Conservation (phyloP, 2,797 vertebrate species). For the Hydrocynus forskahlii region DNA sequence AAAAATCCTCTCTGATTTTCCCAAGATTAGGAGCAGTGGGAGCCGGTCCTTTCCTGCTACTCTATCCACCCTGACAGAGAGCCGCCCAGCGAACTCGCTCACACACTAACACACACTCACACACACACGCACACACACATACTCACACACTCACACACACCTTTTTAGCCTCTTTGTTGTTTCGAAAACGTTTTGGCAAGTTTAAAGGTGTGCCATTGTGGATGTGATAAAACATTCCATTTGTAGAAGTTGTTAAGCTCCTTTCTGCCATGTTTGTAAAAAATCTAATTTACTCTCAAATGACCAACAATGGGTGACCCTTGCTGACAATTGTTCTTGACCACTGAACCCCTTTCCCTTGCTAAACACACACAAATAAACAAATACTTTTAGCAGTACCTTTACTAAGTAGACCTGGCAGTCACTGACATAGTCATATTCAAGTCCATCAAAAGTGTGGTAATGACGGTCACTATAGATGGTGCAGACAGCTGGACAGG, state of each 20-base stretch:
- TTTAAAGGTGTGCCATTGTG: slow-evolving; percentile 45
- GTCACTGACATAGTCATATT: slow-evolving; percentile 95
- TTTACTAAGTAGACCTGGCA: slow-evolving; percentile 95
- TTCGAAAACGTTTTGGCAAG: slow-evolving; percentile 33
- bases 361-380: slow-evolving; percentile 21
- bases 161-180: slow-evolving; percentile 42
- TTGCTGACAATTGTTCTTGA: slow-evolving; percentile 7
- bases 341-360: slow-evolving; percentile 9
- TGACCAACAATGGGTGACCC: slow-evolving; percentile 21
- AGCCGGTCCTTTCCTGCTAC: slow-evolving; percentile 73
- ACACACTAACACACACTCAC: slow-evolving; percentile 23
- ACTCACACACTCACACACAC: slow-evolving; percentile 17
- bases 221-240: slow-evolving; percentile 45
- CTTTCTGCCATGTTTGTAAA: slow-evolving; percentile 33
- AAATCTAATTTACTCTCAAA: slow-evolving; percentile 35
- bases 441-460: slow-evolving; percentile 94
- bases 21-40: slow-evolving; percentile 75
- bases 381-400: slow-evolving; percentile 69
- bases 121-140: not conserved
- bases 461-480: slow-evolving; percentile 96
- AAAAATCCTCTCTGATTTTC: slow-evolving; percentile 78
- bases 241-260: slow-evolving; percentile 39
- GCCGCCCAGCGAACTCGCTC: slow-evolving; percentile 34
- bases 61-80: slow-evolving; percentile 63
- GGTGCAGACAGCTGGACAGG: slow-evolving; percentile 94